These are phyloP conservation scores for Xenopus borealis DNA, from an alignment of 2,113 vertebrate genomes.

Conservation along the genomic window DNA sequence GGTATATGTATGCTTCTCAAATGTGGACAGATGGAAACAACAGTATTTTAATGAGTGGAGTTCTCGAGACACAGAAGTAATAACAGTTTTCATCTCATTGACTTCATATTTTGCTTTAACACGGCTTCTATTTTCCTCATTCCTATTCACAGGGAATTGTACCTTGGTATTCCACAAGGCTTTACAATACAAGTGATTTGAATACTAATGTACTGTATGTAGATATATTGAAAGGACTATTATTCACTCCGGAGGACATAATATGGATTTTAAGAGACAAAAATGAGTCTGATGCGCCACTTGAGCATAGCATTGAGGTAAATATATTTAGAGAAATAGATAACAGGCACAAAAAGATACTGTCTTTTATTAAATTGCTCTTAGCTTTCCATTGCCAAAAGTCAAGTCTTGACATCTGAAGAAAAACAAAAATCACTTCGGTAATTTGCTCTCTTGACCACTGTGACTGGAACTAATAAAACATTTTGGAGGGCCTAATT, in stretches of 20 bases:
- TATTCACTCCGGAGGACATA: slow-evolving; percentile 35
- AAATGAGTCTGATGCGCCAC: slow-evolving; percentile 29
- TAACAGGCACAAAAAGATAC: not conserved
- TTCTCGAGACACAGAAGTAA: not conserved
- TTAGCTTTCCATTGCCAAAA: not conserved
- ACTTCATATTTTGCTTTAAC: slow-evolving; percentile 31
- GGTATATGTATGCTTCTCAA: too few species aligned
- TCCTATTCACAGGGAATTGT: slow-evolving; percentile 31
- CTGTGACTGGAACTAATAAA: slow-evolving; percentile 27
- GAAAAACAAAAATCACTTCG: not conserved
- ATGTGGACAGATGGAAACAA: too few species aligned
- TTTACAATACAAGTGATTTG: slow-evolving; percentile 26
- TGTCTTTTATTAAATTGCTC: not conserved
- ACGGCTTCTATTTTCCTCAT: slow-evolving; percentile 25
- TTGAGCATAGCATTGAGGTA: slow-evolving; percentile 29
- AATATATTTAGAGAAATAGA: slow-evolving; percentile 18
- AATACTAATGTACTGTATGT: slow-evolving; percentile 41
- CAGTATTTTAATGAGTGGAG: not conserved
- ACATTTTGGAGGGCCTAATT: slow-evolving; percentile 24
- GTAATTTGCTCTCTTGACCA: slow-evolving; percentile 12
- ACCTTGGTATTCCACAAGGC: slow-evolving; percentile 38
- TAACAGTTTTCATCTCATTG: not conserved
- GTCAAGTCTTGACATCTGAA: not conserved
- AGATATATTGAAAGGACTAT: slow-evolving; percentile 23
- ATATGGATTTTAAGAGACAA: slow-evolving; percentile 36